Conservation (phyloP, 2,797 vertebrate species). For the Peromyscus nudipes region DNA sequence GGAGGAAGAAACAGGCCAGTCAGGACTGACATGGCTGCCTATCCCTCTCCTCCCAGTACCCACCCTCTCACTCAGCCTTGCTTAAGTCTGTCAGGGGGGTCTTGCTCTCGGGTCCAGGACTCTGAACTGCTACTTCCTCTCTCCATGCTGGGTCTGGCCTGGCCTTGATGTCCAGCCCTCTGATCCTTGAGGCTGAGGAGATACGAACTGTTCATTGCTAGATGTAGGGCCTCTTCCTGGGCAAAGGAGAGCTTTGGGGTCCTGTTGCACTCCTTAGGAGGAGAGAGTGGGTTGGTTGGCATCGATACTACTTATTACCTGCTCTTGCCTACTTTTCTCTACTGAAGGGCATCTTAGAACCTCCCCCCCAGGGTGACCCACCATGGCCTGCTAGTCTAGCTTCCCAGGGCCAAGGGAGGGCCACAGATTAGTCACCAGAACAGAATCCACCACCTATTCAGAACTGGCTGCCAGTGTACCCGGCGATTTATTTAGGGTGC, state of each 20-base stretch:
- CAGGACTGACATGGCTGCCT: neutral
- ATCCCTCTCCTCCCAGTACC: neutral
- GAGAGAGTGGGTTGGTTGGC: neutral
- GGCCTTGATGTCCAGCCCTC: neutral
- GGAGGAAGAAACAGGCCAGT: neutral
- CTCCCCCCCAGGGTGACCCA: rapidly evolving
- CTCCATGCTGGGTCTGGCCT: neutral
- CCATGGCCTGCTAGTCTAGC: too few relatives aligned
- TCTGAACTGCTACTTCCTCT: neutral
- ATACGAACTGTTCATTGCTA: neutral
- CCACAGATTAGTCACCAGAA: neutral
- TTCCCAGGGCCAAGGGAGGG: neutral
- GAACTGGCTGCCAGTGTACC: neutral
- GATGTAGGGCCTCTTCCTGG: neutral
- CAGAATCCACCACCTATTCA: neutral
- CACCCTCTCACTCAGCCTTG: neutral
- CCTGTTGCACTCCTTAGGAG: neutral
- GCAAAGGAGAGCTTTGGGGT: neutral
- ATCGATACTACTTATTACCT: too few relatives aligned
- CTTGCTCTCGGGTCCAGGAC: neutral
- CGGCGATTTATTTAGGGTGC: neutral
- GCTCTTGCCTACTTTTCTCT: neutral
- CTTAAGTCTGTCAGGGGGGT: neutral
- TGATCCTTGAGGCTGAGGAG: neutral
- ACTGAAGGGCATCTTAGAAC: neutral